Conservation (phyloP, 2,113 vertebrate species). For the Ammodytes marinus region DNA sequence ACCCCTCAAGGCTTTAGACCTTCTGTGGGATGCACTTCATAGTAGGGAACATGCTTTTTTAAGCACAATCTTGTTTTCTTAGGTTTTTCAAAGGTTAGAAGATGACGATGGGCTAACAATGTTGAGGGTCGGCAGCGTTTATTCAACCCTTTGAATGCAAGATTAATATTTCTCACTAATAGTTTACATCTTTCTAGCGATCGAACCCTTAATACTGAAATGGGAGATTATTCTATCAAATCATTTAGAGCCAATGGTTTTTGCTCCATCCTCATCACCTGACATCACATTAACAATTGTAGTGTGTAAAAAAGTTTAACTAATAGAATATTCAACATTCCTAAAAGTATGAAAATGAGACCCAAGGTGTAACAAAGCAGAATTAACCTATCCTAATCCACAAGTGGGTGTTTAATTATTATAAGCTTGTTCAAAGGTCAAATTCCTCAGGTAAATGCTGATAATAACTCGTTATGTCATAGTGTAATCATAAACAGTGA, state of each 20-base stretch:
- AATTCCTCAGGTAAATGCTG: slow-evolving; percentile 7
- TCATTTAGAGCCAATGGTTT: not conserved
- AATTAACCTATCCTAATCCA: not conserved
- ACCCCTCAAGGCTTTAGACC: not conserved
- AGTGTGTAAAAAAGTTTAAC: too few relatives aligned
- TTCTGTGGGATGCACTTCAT: not conserved
- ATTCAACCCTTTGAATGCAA: slow-evolving; percentile 7
- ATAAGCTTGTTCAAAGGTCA: not conserved
- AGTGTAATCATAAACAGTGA: not conserved
- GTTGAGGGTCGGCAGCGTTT: not conserved
- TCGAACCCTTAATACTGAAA: not conserved
- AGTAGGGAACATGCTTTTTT: slow-evolving; percentile 22
- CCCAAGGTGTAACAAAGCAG: not conserved
- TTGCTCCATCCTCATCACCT: not conserved
- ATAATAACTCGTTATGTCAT: not conserved
- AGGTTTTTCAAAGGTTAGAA: not conserved
- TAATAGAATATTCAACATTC: not conserved
- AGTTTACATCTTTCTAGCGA: not conserved
- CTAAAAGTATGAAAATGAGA: not conserved
- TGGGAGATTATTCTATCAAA: not conserved
- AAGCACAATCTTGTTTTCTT: slow-evolving; percentile 16
- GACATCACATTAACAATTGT: not conserved
- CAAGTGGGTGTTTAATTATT: too few relatives aligned
- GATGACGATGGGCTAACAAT: not conserved
- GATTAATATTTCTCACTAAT: not conserved